Base-by-base conservation (phyloP, 1,140 invertebrate species). In the Ditylenchus dipsaci region DNA sequence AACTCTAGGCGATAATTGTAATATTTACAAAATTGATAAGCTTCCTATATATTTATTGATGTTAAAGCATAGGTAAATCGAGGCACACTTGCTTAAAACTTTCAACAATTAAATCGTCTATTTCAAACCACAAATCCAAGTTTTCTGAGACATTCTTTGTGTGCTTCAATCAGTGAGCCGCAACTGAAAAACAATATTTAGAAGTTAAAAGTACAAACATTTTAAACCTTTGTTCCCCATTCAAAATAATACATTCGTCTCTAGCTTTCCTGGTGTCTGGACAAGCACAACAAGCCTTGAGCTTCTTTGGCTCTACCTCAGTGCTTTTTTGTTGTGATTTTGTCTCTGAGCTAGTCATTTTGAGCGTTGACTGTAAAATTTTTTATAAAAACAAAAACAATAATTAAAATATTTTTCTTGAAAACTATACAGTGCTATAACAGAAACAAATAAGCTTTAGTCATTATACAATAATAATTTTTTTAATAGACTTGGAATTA, bases 151-250 rank as follows among this genome's bases (percentile, higher is more conserved):
- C 95, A 97, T 76, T 90, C 88, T 86, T 93, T 94, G 83, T 98
- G 95, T 29, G 92, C 92, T 86, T 97, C 93, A 68, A 97, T 97
- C 23, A 93, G 84, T 59, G 89, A 86, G 53, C 87, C 85, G 82
- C 95, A 98, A 76, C 95, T 88, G 95, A 74, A 96, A 90, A 73
- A 96, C 94, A n/a, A n/a, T n/a, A n/a, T n/a, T n/a, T n/a, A n/a
- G n/a, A n/a, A n/a, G n/a, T n/a, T n/a, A n/a, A n/a, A 83, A 97
- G 97, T 63, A 95, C 95, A 85, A 91, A 85, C 77, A 91, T 89
- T 76, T 91, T 88, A 82, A 94, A 98, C 76, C 95, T 90, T 83
- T 92, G 91, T 87, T 96, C 91, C 0, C 95, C 95, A 74, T 90
- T 90, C 82, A 92, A 89, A 43, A 95, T 89, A 63, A 97, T 94